Evolutionary conservation across 2,113 vertebrate genomes (phyloP).

Genomic region (Tapirus terrestris): DNA sequence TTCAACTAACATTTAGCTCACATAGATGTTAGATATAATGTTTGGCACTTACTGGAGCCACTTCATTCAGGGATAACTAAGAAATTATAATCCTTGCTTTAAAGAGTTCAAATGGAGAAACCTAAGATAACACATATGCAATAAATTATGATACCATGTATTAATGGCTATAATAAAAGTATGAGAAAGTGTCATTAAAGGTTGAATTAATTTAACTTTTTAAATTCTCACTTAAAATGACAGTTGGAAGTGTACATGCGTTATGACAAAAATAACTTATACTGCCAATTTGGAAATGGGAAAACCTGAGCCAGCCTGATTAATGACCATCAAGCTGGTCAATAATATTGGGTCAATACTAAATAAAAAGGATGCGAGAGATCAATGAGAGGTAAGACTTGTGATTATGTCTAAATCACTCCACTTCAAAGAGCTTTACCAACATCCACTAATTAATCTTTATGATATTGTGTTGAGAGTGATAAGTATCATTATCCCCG

Average conservation of each 20-base stretch:
- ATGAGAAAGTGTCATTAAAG: conserved; percentile 38
- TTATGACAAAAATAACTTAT: conserved; percentile 44
- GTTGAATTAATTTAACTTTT: conserved; percentile 65
- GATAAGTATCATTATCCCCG: conserved; percentile 33
- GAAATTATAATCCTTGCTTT: conserved; percentile 38
- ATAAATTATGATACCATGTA: conserved; percentile 52
- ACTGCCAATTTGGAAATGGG: conserved; percentile 1
- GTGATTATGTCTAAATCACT: conserved; percentile 63
- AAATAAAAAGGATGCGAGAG: conserved; percentile 71
- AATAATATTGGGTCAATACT: conserved; percentile 62
- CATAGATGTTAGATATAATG: neutral
- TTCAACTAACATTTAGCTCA: neutral
- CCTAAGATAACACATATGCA: neutral
- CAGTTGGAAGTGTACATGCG: neutral
- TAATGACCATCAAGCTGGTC: conserved; percentile 62
- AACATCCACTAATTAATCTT: conserved; percentile 66
- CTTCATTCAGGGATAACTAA: conserved; percentile 44
- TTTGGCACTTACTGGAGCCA: neutral
- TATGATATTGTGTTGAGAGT: conserved; percentile 10
- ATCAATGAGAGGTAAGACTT: conserved; percentile 65
- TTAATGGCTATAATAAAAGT: conserved; percentile 69
- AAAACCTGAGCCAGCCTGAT: conserved; percentile 56
- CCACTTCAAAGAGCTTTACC: conserved; percentile 47
- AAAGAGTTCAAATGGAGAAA: conserved; percentile 47
- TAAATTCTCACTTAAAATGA: conserved; percentile 56